A percentile compares a stretch with the other conserved stretches of the same genome.
These are phyloP conservation scores for Carassius carassius DNA, from an alignment of 2,113 vertebrate genomes.

Conservation along the genomic window DNA sequence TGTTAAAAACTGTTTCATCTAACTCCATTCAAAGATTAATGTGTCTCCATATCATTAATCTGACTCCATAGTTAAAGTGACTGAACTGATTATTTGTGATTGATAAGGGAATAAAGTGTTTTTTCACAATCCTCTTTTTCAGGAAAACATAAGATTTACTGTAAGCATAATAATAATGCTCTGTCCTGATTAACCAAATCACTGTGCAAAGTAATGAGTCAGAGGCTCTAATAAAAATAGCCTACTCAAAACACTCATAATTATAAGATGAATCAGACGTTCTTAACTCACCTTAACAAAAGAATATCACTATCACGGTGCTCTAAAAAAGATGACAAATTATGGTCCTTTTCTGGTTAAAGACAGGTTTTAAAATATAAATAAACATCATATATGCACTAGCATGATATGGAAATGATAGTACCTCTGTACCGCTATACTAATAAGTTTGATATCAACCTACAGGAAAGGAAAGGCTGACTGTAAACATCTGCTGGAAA, in stretches of 20 bases:
- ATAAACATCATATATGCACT: neutral
- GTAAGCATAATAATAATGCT: neutral
- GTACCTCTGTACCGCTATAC: too few relatives aligned
- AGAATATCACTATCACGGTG: neutral
- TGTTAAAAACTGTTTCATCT: neutral
- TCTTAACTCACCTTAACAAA: neutral
- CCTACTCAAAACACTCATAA: neutral
- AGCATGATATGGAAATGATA: neutral
- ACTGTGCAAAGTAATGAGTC: neutral
- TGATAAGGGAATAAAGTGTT: neutral
- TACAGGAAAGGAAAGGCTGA: neutral
- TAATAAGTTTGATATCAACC: too few relatives aligned
- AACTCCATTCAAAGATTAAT: neutral
- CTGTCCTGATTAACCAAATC: neutral
- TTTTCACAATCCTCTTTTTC: neutral
- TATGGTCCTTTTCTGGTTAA: neutral
- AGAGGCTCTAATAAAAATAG: neutral
- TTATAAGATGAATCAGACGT: neutral
- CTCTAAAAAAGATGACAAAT: neutral
- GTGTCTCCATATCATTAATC: neutral
- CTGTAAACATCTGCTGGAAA: conserved; percentile 2
- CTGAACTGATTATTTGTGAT: neutral
- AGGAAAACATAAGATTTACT: neutral
- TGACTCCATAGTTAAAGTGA: neutral
- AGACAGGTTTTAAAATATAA: neutral